Evolutionary conservation across 2,797 vertebrate genomes (phyloP), one percentile per base, ranked within the genome.

Genomic region (Microctenopoma stevenorrisi): DNA sequence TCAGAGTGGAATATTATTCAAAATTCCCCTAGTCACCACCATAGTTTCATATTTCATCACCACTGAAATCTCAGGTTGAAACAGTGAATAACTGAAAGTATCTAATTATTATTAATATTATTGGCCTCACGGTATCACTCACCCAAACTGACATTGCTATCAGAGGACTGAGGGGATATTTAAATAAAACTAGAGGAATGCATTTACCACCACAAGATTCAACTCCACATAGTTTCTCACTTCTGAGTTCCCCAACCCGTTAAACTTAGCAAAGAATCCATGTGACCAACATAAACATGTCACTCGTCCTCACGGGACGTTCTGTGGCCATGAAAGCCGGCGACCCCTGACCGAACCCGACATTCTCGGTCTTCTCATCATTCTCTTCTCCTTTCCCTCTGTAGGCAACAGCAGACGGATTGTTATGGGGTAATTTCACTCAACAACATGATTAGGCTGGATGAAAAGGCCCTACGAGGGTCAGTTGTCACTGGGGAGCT

Each of bases 221-320:
- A 81, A 51, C 59, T 68, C 48, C 35, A 42, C 65, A 81, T 81
- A 78, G 33, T 87, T 83, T 83, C 74, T 81, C 71, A 79, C 74
- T 71, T 64, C 40, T 51, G 25, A 62, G 49, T 67, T 76, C 38
- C 53, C 53, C 56, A 72, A 78, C 71, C 64, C 72, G 76, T 83
- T 82, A 86, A 85, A 84, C 60, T 76, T 81, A 83, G 84, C 64
- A 68, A 73, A 46, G 67, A 86, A 85, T 89, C 78, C 13, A 35
- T 6, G 28, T 1, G 7, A 65, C 59, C 73, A 79, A 56, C 64
- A 82, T 82, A 78, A 84, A 86, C 79, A 79, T 68, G 74, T 74
- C 59, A 25, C 47, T 57, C 18, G 69, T 79, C 60, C 68, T 83
- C 65, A 68, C 53, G 74, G 75, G 83, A 84, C 61, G 35, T 77